Percentiles rank a stretch among this genome's conserved stretches.
phyloP scores from a whole-genome alignment of 2,888 invertebrate genomes.

The Ischnura elegans region DNA sequence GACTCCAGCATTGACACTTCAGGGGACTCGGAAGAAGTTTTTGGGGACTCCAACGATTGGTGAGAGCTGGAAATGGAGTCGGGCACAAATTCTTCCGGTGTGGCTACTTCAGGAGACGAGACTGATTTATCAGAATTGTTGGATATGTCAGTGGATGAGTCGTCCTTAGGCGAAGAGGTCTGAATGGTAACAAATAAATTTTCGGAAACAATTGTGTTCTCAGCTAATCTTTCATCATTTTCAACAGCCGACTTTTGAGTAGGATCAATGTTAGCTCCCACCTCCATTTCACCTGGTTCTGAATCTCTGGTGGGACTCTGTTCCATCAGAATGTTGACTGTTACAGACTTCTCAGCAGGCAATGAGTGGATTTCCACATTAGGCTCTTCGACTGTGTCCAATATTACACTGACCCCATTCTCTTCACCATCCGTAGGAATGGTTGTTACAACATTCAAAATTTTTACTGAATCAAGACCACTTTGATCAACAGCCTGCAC shows the following conservation, averaged over 20 bases:
- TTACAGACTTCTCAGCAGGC: neutral
- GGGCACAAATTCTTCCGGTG: neutral
- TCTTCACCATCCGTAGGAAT: neutral
- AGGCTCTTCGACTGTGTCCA: neutral
- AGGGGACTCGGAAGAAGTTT: neutral
- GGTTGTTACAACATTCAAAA: neutral
- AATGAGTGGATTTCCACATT: neutral
- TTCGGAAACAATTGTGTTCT: neutral
- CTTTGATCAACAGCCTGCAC: neutral
- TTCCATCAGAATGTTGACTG: neutral
- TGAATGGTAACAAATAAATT: neutral
- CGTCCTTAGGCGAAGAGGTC: neutral
- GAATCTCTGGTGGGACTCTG: neutral
- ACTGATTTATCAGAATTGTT: neutral
- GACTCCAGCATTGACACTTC: neutral
- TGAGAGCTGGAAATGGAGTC: neutral
- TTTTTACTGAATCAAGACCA: neutral
- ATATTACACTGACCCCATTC: neutral
- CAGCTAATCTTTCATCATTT: neutral
- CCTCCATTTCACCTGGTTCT: neutral
- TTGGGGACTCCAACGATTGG: neutral
- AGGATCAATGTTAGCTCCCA: neutral
- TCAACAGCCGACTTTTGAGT: neutral
- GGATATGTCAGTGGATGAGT: neutral
- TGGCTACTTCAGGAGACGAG: neutral